Conservation (phyloP, 1,140 invertebrate species). For the Doryteuthis pealeii region DNA sequence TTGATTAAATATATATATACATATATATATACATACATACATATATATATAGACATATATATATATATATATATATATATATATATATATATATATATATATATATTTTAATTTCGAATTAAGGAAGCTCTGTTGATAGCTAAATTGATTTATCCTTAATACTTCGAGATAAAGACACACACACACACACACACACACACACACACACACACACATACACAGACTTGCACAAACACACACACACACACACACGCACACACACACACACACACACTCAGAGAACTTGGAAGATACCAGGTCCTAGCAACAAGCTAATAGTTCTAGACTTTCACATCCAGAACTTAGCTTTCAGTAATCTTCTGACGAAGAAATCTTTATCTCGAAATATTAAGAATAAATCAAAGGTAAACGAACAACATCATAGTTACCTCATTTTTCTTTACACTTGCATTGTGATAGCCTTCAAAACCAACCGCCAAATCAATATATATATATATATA, state of each 20-base stretch:
- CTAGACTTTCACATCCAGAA: no score
- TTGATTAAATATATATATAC: neutral
- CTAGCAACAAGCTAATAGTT: no score
- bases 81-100: neutral
- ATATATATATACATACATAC: neutral
- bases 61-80: neutral
- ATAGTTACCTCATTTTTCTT: no score
- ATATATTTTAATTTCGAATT: neutral
- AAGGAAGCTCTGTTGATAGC: neutral
- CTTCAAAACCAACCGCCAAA: no score
- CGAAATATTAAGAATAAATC: no score
- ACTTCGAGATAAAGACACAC: neutral
- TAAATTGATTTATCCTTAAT: neutral
- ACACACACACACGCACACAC: neutral
- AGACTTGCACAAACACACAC: no score
- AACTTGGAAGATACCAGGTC: no score
- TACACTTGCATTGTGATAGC: no score
- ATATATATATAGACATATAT: neutral
- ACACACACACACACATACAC: neutral
- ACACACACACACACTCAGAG: neutral
- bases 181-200: neutral
- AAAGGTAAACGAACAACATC: no score
- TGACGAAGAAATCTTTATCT: no score
- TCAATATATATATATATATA: no score
- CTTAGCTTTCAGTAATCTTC: no score